phyloP scores from a whole-genome alignment of 2,113 vertebrate genomes.

The Coptodon rendalli region DNA sequence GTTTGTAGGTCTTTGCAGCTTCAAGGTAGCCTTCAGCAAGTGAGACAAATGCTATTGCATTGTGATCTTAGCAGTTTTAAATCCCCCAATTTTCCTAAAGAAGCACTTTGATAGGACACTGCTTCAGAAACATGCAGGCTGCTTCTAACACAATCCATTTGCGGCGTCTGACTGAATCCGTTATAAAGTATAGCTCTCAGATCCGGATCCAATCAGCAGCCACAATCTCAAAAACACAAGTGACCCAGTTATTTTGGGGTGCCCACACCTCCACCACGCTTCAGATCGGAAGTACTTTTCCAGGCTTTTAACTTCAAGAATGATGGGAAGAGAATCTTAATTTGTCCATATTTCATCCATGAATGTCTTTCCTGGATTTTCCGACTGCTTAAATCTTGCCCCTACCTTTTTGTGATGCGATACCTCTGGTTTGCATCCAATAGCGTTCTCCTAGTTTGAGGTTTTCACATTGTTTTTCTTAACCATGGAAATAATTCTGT shows the following conservation, averaged over 20 bases:
- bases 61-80: background rate
- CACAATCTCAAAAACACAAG: background rate
- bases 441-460: background rate
- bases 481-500: background rate
- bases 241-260: background rate
- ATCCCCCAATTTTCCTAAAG: background rate
- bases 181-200: background rate
- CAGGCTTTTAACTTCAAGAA: too few relatives aligned
- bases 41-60: background rate
- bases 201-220: background rate
- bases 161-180: accelerated
- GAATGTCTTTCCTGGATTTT: background rate
- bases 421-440: background rate
- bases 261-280: background rate
- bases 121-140: background rate
- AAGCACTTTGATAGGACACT: background rate
- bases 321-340: too few relatives aligned
- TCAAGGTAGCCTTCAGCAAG: background rate
- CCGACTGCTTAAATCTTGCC: background rate
- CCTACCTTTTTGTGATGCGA: background rate
- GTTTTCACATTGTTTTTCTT: background rate
- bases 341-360: background rate
- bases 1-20: background rate
- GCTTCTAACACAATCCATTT: background rate
- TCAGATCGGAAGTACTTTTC: background rate